Base-by-base conservation (phyloP, 2,113 vertebrate species). In the Pantherophis guttatus region DNA sequence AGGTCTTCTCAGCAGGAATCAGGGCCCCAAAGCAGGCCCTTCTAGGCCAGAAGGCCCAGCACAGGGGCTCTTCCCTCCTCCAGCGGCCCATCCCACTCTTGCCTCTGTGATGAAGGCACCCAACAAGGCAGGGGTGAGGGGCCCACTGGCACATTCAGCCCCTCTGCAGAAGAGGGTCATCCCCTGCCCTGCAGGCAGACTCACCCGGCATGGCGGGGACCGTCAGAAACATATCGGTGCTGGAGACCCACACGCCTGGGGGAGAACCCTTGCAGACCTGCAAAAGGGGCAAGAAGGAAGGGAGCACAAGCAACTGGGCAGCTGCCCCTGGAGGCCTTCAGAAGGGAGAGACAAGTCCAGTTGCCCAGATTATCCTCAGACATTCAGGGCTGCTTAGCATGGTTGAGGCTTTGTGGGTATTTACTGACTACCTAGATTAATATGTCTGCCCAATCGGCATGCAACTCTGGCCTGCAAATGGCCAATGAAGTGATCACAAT, bases 221-320 rank as follows among this genome's bases (percentile, higher is more conserved):
- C 0, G 94, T 97, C 90, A 99, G 97, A 92, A 99, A 97, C 98
- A 98, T 98, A 96, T 99, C 99, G 0, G 99, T 99, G 97, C 99
- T 99, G 97, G 99, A 99, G 92, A 99, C 98, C 99, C 99, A 99
- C 48, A 99, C 98, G 0, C 99, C 99, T 0, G 99, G 98, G 0
- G 99, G 99, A 94, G 98, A 99, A 8, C 98, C 98, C 0, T 97
- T 97, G 39, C 99, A 99, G 86, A 99, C 96, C 99, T 99, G 97
- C 24, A 15, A 0, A 93, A 33, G 48, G 93, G 62, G 88, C 33
- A 91, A 39, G 65, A 0, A 55, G 54, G 0, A 0, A 26, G n/a
- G 39, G 33, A 81, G n/a, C 15, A 17, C 33, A 0, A 21, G 70
- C 33, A 81, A 21, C 17, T 8, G 7, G 33, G 70, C 33, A 81